Evolutionary conservation across 2,797 vertebrate genomes (phyloP).

Genomic region (Sebastes flavidus): DNA sequence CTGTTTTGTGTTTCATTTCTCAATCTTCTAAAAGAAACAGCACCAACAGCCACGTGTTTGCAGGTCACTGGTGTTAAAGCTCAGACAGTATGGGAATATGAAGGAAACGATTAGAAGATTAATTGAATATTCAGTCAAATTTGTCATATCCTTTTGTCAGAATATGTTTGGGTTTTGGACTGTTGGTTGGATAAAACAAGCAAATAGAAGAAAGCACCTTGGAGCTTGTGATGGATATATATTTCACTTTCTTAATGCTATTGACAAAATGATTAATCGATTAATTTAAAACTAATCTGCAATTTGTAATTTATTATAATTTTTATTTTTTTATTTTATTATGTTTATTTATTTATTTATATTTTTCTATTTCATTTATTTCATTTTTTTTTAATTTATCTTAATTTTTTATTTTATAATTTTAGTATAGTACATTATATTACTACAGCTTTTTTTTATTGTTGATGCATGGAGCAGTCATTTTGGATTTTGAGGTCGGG

Average conservation of each 20-base stretch:
- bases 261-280: background rate
- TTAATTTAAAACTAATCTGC: background rate
- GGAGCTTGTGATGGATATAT: background rate
- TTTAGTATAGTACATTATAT: accelerated
- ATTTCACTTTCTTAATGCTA: background rate
- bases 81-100: background rate
- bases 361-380: no score
- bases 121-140: background rate
- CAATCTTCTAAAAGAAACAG: background rate
- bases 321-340: background rate
- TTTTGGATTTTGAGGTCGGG: background rate
- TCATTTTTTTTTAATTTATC: background rate
- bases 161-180: background rate
- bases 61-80: background rate
- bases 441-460: no score
- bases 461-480: background rate
- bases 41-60: background rate
- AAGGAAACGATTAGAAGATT: background rate
- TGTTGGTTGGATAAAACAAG: background rate
- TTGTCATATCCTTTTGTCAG: no score
- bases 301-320: background rate
- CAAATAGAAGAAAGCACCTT: background rate
- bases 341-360: background rate
- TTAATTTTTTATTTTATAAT: no score
- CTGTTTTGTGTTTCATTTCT: background rate